Conservation (phyloP, 53 echinoderm and acorn worm genomes). For the Holothuria leucospilota region DNA sequence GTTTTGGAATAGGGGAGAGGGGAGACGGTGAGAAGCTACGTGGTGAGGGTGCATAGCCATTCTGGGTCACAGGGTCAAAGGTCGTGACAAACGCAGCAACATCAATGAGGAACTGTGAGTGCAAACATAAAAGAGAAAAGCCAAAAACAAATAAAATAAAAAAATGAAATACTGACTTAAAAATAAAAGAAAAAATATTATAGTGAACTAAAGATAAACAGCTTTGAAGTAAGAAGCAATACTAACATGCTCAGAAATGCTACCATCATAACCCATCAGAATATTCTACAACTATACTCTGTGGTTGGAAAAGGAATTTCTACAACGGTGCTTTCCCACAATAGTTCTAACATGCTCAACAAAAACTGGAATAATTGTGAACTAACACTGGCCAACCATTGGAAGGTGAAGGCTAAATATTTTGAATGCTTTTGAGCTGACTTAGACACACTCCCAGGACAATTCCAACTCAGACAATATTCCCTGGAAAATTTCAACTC, state of each 20-base stretch:
- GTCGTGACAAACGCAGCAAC: background rate
- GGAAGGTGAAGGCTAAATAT: background rate
- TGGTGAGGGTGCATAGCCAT: constrained; percentile 1
- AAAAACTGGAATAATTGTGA: background rate
- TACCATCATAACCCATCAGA: no score
- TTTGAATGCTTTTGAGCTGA: background rate
- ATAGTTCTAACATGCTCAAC: no score
- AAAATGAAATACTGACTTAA: background rate
- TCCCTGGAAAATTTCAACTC: no score
- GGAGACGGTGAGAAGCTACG: no score
- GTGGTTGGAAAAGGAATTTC: background rate
- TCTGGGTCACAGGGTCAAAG: background rate
- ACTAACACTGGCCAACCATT: background rate
- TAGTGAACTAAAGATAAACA: no score
- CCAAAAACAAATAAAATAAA: no score
- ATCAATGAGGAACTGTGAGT: background rate
- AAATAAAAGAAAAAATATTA: no score
- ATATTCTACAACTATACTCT: background rate
- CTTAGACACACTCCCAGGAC: no score
- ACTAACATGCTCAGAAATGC: no score
- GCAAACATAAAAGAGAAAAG: background rate
- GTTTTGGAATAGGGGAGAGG: background rate
- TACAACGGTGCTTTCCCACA: background rate
- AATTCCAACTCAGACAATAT: no score
- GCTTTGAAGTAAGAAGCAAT: no score